These are phyloP conservation scores for Chrysopa pallens DNA, from an alignment of 1,140 invertebrate genomes.

Conservation along the genomic window DNA sequence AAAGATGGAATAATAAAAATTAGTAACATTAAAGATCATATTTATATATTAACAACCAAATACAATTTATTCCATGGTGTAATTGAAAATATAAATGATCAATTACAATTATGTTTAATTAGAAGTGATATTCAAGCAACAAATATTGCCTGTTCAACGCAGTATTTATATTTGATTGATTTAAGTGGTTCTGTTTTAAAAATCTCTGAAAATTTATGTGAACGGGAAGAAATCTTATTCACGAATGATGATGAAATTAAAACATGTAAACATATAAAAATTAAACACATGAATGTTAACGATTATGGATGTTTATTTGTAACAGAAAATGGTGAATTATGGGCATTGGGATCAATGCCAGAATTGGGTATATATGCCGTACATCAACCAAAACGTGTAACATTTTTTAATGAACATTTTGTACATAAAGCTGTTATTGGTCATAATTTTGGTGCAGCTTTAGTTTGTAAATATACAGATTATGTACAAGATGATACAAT, in stretches of 20 bases:
- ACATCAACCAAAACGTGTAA: slow-evolving; percentile 38
- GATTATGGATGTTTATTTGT: slow-evolving; percentile 42
- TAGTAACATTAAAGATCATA: slow-evolving; percentile 14
- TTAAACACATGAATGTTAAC: slow-evolving; percentile 37
- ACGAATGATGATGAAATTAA: slow-evolving; percentile 33
- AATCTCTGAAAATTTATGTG: slow-evolving; percentile 29
- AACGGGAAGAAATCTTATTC: slow-evolving; percentile 37
- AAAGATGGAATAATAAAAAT: slow-evolving; percentile 14
- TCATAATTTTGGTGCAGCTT: slow-evolving; percentile 42
- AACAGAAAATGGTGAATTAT: slow-evolving; percentile 47
- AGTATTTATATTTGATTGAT: slow-evolving; percentile 39
- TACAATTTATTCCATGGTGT: slow-evolving; percentile 14
- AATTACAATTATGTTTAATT: slow-evolving; percentile 1
- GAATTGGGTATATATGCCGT: slow-evolving; percentile 41
- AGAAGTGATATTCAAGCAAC: slow-evolving; percentile 24
- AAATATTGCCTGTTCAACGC: slow-evolving; percentile 39
- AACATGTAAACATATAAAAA: slow-evolving; percentile 41
- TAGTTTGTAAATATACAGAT: slow-evolving; percentile 38
- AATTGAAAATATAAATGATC: slow-evolving; percentile 9
- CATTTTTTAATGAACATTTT: slow-evolving; percentile 44
- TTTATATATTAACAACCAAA: slow-evolving; percentile 13
- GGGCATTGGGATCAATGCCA: slow-evolving; percentile 51
- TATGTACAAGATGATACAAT: slow-evolving; percentile 35
- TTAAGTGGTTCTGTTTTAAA: slow-evolving; percentile 37
- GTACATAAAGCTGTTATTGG: slow-evolving; percentile 45